phyloP scores from a whole-genome alignment of 2,113 vertebrate species.

The Toxostoma redivivum region DNA sequence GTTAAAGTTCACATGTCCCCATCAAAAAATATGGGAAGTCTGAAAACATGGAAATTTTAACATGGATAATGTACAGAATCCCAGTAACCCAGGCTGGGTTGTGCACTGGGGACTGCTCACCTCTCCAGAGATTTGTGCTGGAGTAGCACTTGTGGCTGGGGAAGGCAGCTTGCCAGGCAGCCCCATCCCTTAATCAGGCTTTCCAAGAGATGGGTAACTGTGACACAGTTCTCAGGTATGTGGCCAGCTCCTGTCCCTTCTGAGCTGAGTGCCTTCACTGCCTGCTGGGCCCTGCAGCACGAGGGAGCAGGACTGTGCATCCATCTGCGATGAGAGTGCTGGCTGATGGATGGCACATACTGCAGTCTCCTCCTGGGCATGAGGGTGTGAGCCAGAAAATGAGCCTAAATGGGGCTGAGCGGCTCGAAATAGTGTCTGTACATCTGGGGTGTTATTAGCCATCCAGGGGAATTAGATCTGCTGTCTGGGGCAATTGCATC shows the following conservation, averaged over 20 bases:
- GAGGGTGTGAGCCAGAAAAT: background rate
- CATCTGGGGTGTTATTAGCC: background rate
- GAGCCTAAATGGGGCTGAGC: background rate
- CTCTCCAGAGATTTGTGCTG: background rate
- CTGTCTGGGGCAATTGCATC: background rate
- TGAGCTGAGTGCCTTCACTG: background rate
- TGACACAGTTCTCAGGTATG: accelerated
- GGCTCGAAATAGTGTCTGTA: background rate
- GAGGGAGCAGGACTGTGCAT: background rate
- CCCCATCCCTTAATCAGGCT: background rate
- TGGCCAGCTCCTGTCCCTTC: background rate
- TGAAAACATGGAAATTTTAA: background rate
- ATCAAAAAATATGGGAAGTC: background rate
- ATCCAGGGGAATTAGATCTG: background rate
- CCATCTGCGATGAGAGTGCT: accelerated
- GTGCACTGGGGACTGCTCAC: accelerated
- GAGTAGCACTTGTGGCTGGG: background rate
- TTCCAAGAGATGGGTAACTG: background rate
- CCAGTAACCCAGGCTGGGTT: background rate
- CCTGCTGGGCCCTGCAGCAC: accelerated
- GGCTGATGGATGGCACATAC: background rate
- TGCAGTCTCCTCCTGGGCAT: background rate
- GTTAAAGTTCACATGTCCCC: background rate
- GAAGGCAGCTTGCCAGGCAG: background rate
- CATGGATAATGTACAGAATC: accelerated